Evolutionary conservation across 2,113 vertebrate genomes (phyloP), one percentile per base, ranked within the genome.

Genomic region (Anguilla japonica): DNA sequence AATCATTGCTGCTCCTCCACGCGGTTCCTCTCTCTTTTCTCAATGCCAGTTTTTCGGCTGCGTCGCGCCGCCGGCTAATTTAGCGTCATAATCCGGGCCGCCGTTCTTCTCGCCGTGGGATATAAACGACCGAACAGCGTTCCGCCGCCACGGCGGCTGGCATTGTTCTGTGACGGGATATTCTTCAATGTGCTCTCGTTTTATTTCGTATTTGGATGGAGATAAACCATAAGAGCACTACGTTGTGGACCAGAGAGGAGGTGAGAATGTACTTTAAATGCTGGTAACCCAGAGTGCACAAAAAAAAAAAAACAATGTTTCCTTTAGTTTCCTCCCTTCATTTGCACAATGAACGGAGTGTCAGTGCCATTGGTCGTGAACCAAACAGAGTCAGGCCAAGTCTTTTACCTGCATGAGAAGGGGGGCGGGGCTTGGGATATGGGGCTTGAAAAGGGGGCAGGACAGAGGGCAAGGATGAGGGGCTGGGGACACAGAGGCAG

Each of bases 331-430:
- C n/a, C 26, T 78, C 41, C 57, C 15, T 57, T 41, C 40, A 46
- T 50, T 50, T 46, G 53, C 8, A 46, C 43, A 79, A 79, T 40
- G 75, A 41, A 79, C 46, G 71, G 13, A 43, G 41, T 79, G n/a
- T 79, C 15, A 16, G 29, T 79, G 41, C 43, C 29, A 5, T 1
- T 29, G 60, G 56, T n/a, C n/a, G 67, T 84, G 13, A 87, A n/a
- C 7, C 34, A 67, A 67, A 80, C 67, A 88, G 29, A 85, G 81
- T 43, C 43, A 81, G 83, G 63, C 80, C 80, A 88, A 75, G 53
- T 39, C 63, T 71, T 71, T 41, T 78, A 57, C 93, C 91, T 90
- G 91, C 85, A 63, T 90, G 75, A 79, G 39, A 39, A 79, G 29
- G 75, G 34, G 75, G 75, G 43, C 8, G 9, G 29, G 29, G 71